Evolutionary conservation across 2,888 invertebrate species (phyloP), one percentile per base, ranked within the genome.

Genomic region (Xiphydria camelus): DNA sequence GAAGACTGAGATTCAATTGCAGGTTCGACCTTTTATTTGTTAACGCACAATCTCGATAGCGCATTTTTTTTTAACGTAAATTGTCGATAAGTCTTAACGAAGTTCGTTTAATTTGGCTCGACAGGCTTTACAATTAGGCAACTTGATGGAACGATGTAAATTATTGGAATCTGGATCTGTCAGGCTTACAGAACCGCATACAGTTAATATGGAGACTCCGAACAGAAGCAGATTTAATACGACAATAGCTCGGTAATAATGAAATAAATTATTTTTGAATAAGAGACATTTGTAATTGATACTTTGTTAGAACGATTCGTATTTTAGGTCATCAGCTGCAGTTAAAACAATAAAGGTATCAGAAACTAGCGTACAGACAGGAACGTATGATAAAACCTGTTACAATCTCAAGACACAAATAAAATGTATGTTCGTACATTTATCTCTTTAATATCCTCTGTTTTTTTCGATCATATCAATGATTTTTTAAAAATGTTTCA

Each of bases 1-100:
- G 10, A 61, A 66, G 41, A 70, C 71, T 2, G 64, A 68, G 32
- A 45, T 68, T 20, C 64, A 71, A 32, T 53, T 71, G 29, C 62
- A 70, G 61, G 72, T 70, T 34, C 14, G 31, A 4, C 37, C 37
- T n/a, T 4, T 7, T 32, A 36, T 31, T 34, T 41, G 6, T 33
- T 34, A 19, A 9, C 6, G 4, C 4, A 15, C 10, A n/a, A 10
- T 34, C 9, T 34, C 19, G 9, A 3, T n/a, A 25, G 25, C 10
- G 10, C 3, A 25, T 3, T 3, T 25, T 25, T 25, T 25, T 25
- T 25, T 10, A 25, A 3, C 3, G 10, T 10, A n/a, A 25, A n/a
- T 25, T n/a, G 10, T 25, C 25, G n/a, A 25, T 2, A 2, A 9
- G 10, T 2, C 9, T 25, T 25, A 25, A 25, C 12, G 3, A 2